Evolutionary conservation across 2,797 vertebrate genomes (phyloP).

Genomic region (Halcyon chelicuti): DNA sequence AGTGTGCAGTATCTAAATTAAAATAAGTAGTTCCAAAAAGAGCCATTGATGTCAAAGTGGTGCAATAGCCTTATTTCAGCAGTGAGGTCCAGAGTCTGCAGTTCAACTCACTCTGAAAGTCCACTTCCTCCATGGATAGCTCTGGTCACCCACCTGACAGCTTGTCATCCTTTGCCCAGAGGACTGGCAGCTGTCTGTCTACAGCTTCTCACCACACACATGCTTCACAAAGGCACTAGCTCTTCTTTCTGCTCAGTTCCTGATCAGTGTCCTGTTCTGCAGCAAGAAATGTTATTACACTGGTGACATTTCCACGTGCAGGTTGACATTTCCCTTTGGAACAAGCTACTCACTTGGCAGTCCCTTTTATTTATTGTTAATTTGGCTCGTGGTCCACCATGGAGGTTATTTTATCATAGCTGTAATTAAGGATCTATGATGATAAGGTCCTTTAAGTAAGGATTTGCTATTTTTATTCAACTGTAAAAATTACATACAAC

Average conservation of each 20-base stretch:
- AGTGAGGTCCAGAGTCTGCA: background rate
- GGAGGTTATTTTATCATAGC: constrained; percentile 45
- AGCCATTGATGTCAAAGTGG: accelerated
- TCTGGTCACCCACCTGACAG: background rate
- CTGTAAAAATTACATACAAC: constrained; percentile 36
- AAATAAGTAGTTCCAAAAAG: background rate
- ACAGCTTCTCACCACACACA: background rate
- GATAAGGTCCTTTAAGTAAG: constrained; percentile 30
- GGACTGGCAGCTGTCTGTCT: background rate
- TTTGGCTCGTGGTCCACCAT: background rate
- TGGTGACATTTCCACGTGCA: constrained; percentile 54
- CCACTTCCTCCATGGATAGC: accelerated
- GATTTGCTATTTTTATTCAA: constrained; percentile 48
- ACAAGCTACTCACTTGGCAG: constrained; percentile 37
- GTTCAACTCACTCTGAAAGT: background rate
- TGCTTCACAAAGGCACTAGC: background rate
- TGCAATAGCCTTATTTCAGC: background rate
- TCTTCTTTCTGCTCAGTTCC: background rate
- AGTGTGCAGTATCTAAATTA: background rate
- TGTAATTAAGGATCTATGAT: constrained; percentile 58
- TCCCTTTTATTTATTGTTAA: constrained; percentile 58
- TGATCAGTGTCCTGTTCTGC: background rate
- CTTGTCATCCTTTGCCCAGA: background rate
- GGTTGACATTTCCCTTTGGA: constrained; percentile 65
- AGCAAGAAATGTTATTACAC: background rate